phyloP scores from a whole-genome alignment of 2,113 vertebrate genomes.

The Gnathonemus longibarbis region DNA sequence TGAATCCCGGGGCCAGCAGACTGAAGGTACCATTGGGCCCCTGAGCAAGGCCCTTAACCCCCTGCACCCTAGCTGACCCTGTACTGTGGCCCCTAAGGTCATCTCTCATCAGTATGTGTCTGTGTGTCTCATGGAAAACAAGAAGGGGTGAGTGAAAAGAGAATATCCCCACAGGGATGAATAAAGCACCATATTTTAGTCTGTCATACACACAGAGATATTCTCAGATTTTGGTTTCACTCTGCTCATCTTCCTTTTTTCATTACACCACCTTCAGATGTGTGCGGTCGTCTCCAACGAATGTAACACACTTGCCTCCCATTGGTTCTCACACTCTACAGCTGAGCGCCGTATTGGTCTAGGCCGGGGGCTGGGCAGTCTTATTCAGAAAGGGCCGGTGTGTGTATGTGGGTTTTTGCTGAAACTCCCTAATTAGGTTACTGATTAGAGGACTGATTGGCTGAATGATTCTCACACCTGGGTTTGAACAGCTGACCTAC shows the following conservation, averaged over 20 bases:
- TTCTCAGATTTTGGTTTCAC: neutral
- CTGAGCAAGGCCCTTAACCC: neutral
- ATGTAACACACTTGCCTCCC: neutral
- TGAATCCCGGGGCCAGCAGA: neutral
- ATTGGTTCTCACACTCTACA: neutral
- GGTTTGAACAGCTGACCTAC: neutral
- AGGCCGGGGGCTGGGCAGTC: neutral
- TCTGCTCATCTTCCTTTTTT: neutral
- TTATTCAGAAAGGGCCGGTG: neutral
- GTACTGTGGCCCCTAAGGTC: neutral
- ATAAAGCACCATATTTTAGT: neutral
- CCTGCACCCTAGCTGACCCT: neutral
- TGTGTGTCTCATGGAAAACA: neutral
- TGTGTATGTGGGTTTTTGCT: neutral
- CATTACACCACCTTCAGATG: neutral
- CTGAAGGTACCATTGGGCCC: neutral
- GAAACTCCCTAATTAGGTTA: neutral
- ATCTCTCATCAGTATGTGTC: neutral
- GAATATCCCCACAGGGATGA: neutral
- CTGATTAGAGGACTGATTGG: neutral
- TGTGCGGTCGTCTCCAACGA: neutral
- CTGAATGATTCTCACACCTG: neutral
- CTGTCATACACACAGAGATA: neutral
- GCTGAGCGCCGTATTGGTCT: neutral
- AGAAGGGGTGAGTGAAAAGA: neutral